Percentiles rank a stretch among this genome's conserved stretches.
These are phyloP conservation scores for Nephrocerus scutellatus DNA, from an alignment of 2,888 invertebrate species.

Conservation along the genomic window DNA sequence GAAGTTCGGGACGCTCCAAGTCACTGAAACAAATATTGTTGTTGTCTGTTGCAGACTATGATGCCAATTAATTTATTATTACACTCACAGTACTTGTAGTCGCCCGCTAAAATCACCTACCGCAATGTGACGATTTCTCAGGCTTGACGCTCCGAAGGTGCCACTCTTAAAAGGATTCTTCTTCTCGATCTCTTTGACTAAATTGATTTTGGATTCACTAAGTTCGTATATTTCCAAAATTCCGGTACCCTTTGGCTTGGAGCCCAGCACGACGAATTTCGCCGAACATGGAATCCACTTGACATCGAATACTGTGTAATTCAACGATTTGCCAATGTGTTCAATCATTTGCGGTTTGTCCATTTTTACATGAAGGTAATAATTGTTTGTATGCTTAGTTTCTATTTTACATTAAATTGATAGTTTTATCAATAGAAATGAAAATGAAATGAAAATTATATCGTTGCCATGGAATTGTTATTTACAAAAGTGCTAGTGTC, in stretches of 20 bases:
- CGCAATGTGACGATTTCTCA: constrained; percentile 74
- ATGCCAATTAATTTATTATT: neutral
- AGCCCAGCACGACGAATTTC: constrained; percentile 84
- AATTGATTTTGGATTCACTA: constrained; percentile 63
- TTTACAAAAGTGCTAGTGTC: too few species aligned
- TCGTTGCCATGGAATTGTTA: too few species aligned
- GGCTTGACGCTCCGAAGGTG: constrained; percentile 82
- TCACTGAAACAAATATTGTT: constrained; percentile 55
- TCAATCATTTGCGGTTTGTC: constrained; percentile 87
- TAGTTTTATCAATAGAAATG: too few species aligned
- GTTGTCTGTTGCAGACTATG: neutral
- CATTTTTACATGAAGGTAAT: too few species aligned
- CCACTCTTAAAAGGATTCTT: constrained; percentile 86
- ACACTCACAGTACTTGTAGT: constrained; percentile 69
- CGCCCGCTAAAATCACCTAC: constrained; percentile 86
- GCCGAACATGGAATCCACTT: constrained; percentile 95
- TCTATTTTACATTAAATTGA: too few species aligned
- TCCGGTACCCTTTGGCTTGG: constrained; percentile 77
- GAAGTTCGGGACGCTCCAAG: constrained; percentile 63
- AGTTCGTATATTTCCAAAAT: constrained; percentile 76
- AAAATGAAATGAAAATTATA: too few species aligned
- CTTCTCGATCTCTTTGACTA: constrained; percentile 67
- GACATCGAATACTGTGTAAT: constrained; percentile 84
- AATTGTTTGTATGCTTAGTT: too few species aligned
- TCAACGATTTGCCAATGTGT: constrained; percentile 72